phyloP scores from a whole-genome alignment of 2,797 vertebrate genomes.

The Dromococcyx pavoninus region DNA sequence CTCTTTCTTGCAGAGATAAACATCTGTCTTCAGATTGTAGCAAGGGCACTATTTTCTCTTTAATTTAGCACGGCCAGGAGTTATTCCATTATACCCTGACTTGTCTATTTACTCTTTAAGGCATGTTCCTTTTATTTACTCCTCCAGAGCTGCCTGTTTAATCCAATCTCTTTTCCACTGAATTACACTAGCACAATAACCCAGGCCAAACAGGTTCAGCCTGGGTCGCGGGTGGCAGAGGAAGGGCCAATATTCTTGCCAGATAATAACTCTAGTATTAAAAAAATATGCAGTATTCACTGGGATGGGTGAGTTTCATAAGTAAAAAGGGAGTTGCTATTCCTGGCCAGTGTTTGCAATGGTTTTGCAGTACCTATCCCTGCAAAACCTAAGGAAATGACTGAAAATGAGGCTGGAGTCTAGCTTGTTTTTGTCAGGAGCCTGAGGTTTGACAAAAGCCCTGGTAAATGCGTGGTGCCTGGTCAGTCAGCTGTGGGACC shows the following conservation, averaged over 20 bases:
- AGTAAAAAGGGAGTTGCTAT: not conserved
- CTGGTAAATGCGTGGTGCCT: not conserved
- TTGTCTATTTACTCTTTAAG: slow-evolving; percentile 68
- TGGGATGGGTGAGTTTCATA: not conserved
- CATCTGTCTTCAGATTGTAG: not conserved
- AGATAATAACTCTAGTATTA: not conserved
- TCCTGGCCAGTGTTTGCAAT: not conserved
- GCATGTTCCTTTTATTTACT: slow-evolving; percentile 55
- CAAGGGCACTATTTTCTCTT: slow-evolving; percentile 3
- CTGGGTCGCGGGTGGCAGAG: not conserved
- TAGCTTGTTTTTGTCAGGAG: accelerated
- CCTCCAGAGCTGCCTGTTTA: slow-evolving; percentile 39
- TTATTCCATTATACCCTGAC: slow-evolving; percentile 47
- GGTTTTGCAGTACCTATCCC: not conserved
- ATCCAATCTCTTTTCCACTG: slow-evolving; percentile 65
- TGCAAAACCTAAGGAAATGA: not conserved
- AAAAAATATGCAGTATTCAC: not conserved
- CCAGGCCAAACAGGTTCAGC: slow-evolving; percentile 50
- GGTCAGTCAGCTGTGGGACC: not conserved
- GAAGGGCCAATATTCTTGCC: not conserved
- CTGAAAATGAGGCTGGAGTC: not conserved
- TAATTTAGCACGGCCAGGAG: slow-evolving; percentile 21
- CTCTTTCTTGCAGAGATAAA: not conserved
- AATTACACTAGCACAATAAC: slow-evolving; percentile 64
- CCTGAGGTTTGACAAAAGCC: not conserved